Base-by-base conservation (phyloP, 1,140 invertebrate species). In the Drosophila serrata region DNA sequence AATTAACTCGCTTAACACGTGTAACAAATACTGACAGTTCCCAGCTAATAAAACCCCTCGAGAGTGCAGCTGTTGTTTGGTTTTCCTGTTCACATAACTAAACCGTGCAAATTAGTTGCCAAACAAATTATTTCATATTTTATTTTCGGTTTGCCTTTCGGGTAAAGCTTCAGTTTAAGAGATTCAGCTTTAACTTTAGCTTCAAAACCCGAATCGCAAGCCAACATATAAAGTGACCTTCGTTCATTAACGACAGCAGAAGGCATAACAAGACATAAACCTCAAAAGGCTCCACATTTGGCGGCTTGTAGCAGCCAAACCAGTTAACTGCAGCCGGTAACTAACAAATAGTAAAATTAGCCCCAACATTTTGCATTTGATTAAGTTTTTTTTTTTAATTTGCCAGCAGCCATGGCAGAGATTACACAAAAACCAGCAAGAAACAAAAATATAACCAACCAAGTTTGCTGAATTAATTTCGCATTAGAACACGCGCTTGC, bases 401-500 rank as follows among this genome's bases (percentile, higher is more conserved):
- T 55, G 68, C 61, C 58, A 77, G 35, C 61, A 76, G 37, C 45
- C 69, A 51, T 27, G 27, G 46, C 27, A 74, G 60, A 88, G 49
- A 78, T 62, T 73, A 67, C 70, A 60, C 58, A 65, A 59, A 61
- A 31, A n/a, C n/a, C n/a, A n/a, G n/a, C n/a, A 24, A 49, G 51
- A 29, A 37, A 39, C 62, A 46, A 40, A 37, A 39, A 56, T 45
- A 69, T 69, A 88, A 37, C 33, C 51, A 37, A 8, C 51, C 33
- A 80, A 69, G 59, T 77, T 64, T 51, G 73, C 73, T 88, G 84
- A 88, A 88, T 88, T 88, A 88, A 88, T 88, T 88, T 88, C 84
- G 61, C 84, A 88, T 90, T 88, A 88, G 84, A 88, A 88, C 84
- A 88, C 84, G 84, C 85, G 85, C 84, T 78, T 88, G 84, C 84